Conservation (phyloP, 1,140 invertebrate species). For the Neodiprion lecontei region DNA sequence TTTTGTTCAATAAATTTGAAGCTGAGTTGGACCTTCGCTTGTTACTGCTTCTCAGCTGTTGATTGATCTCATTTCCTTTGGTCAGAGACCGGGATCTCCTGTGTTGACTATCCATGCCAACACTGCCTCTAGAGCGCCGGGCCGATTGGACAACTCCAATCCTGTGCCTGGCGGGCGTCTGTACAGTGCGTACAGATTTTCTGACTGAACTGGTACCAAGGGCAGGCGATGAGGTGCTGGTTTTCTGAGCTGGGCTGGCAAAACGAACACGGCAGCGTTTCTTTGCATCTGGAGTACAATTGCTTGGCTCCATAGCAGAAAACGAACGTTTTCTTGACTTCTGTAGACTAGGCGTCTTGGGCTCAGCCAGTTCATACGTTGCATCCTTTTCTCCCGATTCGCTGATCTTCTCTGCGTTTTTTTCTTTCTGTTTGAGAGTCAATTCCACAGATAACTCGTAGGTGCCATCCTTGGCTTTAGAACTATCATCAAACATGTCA, state of each 20-base stretch:
- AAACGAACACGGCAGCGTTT: slow-evolving; percentile 39
- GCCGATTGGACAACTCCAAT: background rate
- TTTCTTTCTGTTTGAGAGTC: slow-evolving; percentile 9
- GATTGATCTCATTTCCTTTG: background rate
- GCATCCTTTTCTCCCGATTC: slow-evolving; percentile 16
- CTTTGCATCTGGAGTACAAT: slow-evolving; percentile 24
- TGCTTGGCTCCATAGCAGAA: slow-evolving; percentile 21
- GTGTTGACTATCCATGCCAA: background rate
- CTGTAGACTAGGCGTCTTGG: slow-evolving; percentile 35
- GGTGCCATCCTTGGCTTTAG: background rate
- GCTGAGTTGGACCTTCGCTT: slow-evolving; percentile 30
- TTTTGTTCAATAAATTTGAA: slow-evolving; percentile 5
- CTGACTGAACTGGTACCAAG: background rate
- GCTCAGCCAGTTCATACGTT: slow-evolving; percentile 40
- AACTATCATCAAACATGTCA: background rate
- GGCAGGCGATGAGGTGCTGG: background rate
- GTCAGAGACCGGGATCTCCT: slow-evolving; percentile 12
- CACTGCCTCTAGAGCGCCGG: background rate
- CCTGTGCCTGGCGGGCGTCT: background rate
- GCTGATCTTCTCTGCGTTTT: background rate
- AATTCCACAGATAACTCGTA: background rate
- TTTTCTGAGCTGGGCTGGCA: slow-evolving; percentile 23
- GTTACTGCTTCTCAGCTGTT: background rate
- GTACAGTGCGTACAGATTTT: background rate
- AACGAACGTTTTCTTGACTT: slow-evolving; percentile 17